Conservation (phyloP, 2,888 invertebrate species). For the Harpagoxenus sublaevis region DNA sequence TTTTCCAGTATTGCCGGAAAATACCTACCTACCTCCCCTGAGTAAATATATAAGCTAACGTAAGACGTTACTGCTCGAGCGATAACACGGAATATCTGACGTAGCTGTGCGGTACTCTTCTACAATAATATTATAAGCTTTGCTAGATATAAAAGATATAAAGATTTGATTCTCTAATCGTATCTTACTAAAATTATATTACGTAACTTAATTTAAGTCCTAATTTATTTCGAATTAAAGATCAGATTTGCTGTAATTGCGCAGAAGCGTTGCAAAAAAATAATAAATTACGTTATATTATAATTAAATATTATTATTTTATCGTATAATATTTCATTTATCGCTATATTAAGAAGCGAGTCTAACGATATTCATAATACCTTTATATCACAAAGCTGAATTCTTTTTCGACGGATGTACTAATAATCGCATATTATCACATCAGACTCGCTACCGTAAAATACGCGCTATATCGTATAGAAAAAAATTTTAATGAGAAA, state of each 20-base stretch:
- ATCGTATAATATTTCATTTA: neutral
- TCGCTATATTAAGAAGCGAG: neutral
- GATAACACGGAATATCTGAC: conserved; percentile 37
- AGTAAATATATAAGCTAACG: conserved; percentile 49
- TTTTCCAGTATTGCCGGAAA: conserved; percentile 54
- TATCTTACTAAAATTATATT: conserved; percentile 7
- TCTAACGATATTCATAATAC: neutral
- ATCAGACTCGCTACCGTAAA: conserved; percentile 23
- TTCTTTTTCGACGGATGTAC: conserved; percentile 11
- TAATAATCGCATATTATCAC: conserved; percentile 32
- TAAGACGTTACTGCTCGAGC: conserved; percentile 27
- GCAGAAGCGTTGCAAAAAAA: neutral
- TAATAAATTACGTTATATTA: neutral
- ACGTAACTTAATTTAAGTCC: neutral
- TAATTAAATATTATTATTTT: conserved; percentile 20
- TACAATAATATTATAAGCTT: neutral
- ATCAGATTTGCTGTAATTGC: neutral
- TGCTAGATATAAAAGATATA: neutral
- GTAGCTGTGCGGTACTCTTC: neutral
- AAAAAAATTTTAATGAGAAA: conserved; percentile 53
- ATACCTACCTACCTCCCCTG: conserved; percentile 42
- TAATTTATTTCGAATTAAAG: neutral
- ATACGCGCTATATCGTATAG: conserved; percentile 13
- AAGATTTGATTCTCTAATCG: neutral
- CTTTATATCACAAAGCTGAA: conserved; percentile 11